Percentiles rank a stretch among this genome's conserved stretches.
Evolutionary conservation across 2,113 vertebrate genomes (phyloP).

Genomic region (Alethe diademata): DNA sequence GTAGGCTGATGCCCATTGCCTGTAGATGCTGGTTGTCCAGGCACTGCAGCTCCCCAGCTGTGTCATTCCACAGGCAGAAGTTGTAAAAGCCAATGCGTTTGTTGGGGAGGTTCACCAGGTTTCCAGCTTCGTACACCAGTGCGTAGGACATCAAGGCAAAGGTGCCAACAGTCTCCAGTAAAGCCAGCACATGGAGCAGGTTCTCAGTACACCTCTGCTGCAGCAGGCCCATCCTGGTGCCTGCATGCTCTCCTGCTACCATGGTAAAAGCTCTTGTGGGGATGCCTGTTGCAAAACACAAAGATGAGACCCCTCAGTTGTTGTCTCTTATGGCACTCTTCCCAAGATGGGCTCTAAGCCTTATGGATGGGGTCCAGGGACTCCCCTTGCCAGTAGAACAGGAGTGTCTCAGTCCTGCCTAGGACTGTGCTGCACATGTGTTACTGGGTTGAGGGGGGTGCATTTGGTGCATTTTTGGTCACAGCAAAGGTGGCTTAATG

Average conservation of each 20-base stretch:
- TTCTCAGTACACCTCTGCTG: accelerated
- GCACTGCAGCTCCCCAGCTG: conserved; percentile 6
- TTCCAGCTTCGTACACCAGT: conserved; percentile 52
- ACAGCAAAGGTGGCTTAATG: neutral
- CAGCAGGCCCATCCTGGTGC: neutral
- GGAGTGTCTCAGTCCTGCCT: neutral
- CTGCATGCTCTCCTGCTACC: accelerated
- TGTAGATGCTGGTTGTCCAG: neutral
- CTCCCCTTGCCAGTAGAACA: neutral
- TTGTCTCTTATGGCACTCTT: neutral
- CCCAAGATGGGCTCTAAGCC: neutral
- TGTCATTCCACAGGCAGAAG: conserved; percentile 72
- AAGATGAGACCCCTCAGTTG: neutral
- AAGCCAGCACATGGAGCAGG: neutral
- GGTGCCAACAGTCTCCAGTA: neutral
- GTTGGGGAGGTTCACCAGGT: conserved; percentile 50
- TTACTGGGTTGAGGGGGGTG: accelerated
- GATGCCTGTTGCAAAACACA: neutral
- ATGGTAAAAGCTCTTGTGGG: neutral
- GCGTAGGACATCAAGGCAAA: conserved; percentile 48
- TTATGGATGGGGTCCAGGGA: neutral
- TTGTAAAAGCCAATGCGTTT: conserved; percentile 73
- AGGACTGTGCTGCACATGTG: neutral
- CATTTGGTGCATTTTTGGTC: neutral
- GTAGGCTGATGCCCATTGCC: conserved; percentile 6